These are phyloP conservation scores for Harpalus rufipes DNA, from an alignment of 2,888 invertebrate species.

Conservation along the genomic window DNA sequence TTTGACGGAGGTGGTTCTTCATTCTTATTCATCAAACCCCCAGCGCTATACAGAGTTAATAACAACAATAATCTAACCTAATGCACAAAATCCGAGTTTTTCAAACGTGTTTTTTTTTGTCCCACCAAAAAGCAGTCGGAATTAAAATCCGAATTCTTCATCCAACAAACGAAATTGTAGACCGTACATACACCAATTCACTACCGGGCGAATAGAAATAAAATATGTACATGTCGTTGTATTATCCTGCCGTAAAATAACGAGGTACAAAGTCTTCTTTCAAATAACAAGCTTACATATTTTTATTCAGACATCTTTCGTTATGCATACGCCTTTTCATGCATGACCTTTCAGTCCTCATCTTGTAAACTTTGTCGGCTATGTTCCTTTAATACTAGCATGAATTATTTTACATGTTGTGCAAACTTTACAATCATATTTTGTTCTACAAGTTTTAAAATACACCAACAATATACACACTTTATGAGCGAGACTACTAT, in stretches of 20 bases:
- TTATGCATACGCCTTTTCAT: slow-evolving; percentile 32
- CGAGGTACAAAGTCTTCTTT: slow-evolving; percentile 39
- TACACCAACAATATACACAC: background rate
- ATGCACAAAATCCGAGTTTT: too few relatives aligned
- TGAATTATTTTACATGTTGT: slow-evolving; percentile 44
- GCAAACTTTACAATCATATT: slow-evolving; percentile 26
- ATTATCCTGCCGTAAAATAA: slow-evolving; percentile 32
- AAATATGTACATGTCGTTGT: slow-evolving; percentile 1
- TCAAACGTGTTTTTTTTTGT: too few relatives aligned
- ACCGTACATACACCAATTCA: background rate
- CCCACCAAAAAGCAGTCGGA: too few relatives aligned
- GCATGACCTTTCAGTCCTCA: slow-evolving; percentile 17
- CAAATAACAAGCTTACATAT: slow-evolving; percentile 43
- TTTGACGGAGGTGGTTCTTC: too few relatives aligned
- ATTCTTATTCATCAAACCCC: too few relatives aligned
- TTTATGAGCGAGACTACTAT: background rate
- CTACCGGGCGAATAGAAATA: background rate
- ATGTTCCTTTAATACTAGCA: slow-evolving; percentile 21
- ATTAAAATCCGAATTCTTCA: too few relatives aligned
- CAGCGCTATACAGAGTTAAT: too few relatives aligned
- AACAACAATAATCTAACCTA: too few relatives aligned
- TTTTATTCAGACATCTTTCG: slow-evolving; percentile 39
- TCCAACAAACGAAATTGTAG: too few relatives aligned
- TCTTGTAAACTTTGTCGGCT: slow-evolving; percentile 14
- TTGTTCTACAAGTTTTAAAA: slow-evolving; percentile 11